Evolutionary conservation across 35 echinoderm and acorn worm genomes (phyloP), one percentile per base, ranked within the genome.

Genomic region (Apostichopus californicus): DNA sequence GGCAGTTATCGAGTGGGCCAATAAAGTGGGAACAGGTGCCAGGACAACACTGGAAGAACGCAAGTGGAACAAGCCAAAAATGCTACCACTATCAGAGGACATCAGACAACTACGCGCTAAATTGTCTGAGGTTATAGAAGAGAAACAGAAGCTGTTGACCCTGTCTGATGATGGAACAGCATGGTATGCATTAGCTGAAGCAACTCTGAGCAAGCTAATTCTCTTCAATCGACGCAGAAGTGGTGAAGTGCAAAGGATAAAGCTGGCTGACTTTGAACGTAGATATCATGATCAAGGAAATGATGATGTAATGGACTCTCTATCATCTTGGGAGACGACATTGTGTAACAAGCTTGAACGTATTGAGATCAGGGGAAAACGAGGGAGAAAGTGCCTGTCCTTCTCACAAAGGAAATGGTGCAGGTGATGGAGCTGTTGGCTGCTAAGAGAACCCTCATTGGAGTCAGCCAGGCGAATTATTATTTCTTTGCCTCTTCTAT

Each of bases 361-460:
- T 93, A 89, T 94, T 73, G 95, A 94, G 66, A 94, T 96, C 68
- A 86, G 12, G n/a, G 93, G 93, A 15, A 96, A 96, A 66, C 80
- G 93, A 59, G 84, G 85, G 9, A 6, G 91, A 70, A 52, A 21
- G 92, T 93, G 11, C 92, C 92, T 26, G 56, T 93, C 78, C 56
- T 93, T 15, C 57, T 93, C 14, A 93, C 92, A 4, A 57, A 57
- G n/a, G 81, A 93, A 87, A 87, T 87, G 92, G 86, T 73, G 13
- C 52, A 87, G 55, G 24, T 28, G 5, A 86, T 93, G 22, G 92
- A 93, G 1, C 57, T 87, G 56, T 18, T 93, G 8, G n/a, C 26
- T 34, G 7, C 60, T 23, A 77, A 57, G 10, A 63, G 92, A 1
- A 22, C 57, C 5, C 34, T 54, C 53, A 66, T 83, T 87, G 92